Conservation (phyloP, 1,140 invertebrate species). For the Grapholita molesta region DNA sequence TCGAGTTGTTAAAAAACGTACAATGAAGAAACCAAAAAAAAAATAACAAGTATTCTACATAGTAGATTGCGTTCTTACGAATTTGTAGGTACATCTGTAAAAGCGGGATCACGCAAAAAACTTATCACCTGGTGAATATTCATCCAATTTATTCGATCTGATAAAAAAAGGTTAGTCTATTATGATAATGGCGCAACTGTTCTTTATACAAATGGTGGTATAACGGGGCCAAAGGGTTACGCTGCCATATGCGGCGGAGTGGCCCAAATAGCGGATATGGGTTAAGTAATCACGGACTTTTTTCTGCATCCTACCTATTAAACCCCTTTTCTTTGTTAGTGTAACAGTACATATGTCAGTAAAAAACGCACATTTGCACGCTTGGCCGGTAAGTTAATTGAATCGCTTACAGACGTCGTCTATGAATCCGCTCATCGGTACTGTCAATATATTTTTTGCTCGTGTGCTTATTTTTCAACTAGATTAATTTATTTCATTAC, state of each 20-base stretch:
- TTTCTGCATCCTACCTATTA: conserved; percentile 58
- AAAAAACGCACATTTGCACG: conserved; percentile 65
- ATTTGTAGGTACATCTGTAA: conserved; percentile 11
- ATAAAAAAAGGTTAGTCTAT: conserved; percentile 48
- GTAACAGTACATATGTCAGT: conserved; percentile 49
- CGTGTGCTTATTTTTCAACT: conserved; percentile 31
- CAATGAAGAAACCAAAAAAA: not conserved
- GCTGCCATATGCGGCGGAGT: conserved; percentile 52
- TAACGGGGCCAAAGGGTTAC: conserved; percentile 77
- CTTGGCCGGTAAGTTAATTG: conserved; percentile 58
- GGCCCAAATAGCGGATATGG: conserved; percentile 67
- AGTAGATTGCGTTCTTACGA: not conserved
- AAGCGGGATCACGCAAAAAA: conserved; percentile 17
- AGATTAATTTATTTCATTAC: conserved; percentile 19
- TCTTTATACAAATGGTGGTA: conserved; percentile 44
- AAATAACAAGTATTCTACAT: not conserved
- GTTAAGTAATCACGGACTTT: conserved; percentile 74
- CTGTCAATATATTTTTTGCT: conserved; percentile 38
- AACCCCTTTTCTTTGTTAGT: conserved; percentile 60
- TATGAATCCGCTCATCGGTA: conserved; percentile 33
- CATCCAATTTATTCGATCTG: conserved; percentile 26
- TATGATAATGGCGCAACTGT: conserved; percentile 66
- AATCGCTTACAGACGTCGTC: conserved; percentile 46
- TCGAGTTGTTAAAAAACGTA: not conserved
- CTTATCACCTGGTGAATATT: conserved; percentile 42